Base-by-base conservation (phyloP, 2,113 vertebrate genomes). In the Isurus oxyrinchus region DNA sequence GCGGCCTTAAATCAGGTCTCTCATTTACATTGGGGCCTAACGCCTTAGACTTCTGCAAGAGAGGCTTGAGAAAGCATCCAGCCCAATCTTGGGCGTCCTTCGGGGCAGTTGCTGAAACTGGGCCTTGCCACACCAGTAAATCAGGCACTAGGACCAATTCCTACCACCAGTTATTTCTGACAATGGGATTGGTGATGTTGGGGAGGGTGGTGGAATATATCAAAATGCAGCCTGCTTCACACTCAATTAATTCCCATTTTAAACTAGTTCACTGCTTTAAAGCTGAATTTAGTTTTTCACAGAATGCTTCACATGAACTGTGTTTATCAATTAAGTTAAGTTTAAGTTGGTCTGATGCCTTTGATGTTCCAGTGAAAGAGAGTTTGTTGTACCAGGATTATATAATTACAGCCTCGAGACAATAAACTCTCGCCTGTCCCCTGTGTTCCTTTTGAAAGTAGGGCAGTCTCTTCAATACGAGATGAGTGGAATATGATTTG, bases 191-290 rank as follows among this genome's bases (percentile, higher is more conserved):
- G 40, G 25, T 5, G 23, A 21, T 31, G 76, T 27, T 7, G 81
- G 21, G 16, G 5, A 1, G 3, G 4, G 40, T 3, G 16, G 84
- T 0, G 5, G 1, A 53, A 49, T 23, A 5, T 8, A 21, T 21
- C 5, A 53, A 10, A 25, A 25, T 25, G 44, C 40, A 23, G 21
- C 23, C 25, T 44, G 11, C 16, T 88, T 88, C 44, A 53, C 21
- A 25, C 86, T 27, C 44, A 88, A 55, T 88, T 88, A 88, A 88
- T 88, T 35, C 35, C n/a, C 90, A 63, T 23, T 44, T 61, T 40
- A 5, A 5, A 63, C 23, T 6, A n/a, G 13, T 35, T 44, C 57
- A 11, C 87, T 66, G 35, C 35, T 40, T n/a, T 16, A 88, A 55
- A 55, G 27, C 6, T 90, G 6, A 61, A 40, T 10, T 19, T 35